phyloP scores from a whole-genome alignment of 2,113 vertebrate species.

The Pleuronectes platessa region DNA sequence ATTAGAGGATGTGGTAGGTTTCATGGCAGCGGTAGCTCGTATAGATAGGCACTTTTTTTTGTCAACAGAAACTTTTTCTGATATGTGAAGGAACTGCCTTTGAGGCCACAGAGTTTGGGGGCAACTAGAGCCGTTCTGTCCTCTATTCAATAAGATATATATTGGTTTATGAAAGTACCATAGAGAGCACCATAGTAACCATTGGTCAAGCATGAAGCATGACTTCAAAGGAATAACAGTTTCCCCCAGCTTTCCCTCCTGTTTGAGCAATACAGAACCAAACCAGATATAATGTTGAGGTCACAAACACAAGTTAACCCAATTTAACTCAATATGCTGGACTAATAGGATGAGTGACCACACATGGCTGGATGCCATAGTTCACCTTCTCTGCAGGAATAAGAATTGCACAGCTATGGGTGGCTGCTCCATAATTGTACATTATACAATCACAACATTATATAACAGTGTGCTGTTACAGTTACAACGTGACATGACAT shows the following conservation, averaged over 20 bases:
- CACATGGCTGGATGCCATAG: neutral
- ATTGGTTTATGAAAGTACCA: too few species aligned
- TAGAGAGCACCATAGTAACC: too few species aligned
- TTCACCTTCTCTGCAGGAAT: neutral
- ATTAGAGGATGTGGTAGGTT: too few species aligned
- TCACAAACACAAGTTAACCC: neutral
- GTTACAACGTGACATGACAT: slow-evolving; percentile 7
- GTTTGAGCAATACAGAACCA: neutral
- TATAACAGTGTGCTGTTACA: slow-evolving; percentile 1
- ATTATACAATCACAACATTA: too few species aligned
- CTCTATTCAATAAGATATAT: too few species aligned
- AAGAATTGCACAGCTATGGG: neutral
- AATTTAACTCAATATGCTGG: neutral
- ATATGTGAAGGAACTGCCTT: too few species aligned
- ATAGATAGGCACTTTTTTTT: too few species aligned
- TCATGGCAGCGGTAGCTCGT: too few species aligned
- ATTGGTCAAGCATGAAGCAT: slow-evolving; percentile 9
- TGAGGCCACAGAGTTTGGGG: too few species aligned
- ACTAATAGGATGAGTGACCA: neutral
- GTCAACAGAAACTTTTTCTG: too few species aligned
- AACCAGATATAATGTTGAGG: neutral
- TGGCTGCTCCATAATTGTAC: too few species aligned
- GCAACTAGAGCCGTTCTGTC: too few species aligned
- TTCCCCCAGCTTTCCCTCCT: neutral
- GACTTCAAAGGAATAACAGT: neutral